These are phyloP conservation scores for Nemopilema nomurai DNA, from an alignment of 30 jellyfish, hydroid and myxozoan genomes.

Conservation along the genomic window DNA sequence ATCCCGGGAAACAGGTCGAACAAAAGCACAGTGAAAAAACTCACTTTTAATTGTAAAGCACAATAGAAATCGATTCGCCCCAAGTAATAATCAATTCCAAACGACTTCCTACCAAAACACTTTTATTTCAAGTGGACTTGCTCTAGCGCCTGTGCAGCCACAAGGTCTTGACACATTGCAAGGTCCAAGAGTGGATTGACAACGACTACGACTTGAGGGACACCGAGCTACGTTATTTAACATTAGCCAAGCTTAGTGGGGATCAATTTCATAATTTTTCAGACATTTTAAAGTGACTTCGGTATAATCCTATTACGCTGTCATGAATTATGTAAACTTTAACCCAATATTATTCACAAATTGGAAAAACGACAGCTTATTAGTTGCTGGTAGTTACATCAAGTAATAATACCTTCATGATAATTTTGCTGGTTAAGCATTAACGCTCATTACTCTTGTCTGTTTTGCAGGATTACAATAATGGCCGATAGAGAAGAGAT, in stretches of 20 bases:
- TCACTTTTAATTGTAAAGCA: not conserved
- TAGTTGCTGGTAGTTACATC: not conserved
- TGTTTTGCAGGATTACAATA: not conserved
- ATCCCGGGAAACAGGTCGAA: not conserved
- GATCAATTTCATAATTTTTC: not conserved
- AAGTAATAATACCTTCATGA: not conserved
- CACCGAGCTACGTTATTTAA: too few species aligned
- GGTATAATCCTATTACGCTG: not conserved
- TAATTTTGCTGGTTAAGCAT: not conserved
- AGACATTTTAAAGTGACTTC: not conserved
- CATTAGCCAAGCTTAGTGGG: not conserved
- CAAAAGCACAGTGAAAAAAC: not conserved
- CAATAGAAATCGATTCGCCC: not conserved
- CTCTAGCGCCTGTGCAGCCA: not conserved
- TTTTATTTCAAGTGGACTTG: not conserved
- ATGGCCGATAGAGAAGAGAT: constrained; percentile 37
- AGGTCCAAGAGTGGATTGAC: not conserved
- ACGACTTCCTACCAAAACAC: not conserved
- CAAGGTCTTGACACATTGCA: not conserved
- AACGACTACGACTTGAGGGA: too few species aligned
- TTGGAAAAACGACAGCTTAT: too few species aligned
- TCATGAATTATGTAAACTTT: not conserved
- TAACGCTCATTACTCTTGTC: not conserved
- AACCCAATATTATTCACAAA: too few species aligned
- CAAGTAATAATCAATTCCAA: not conserved